Percentiles rank a stretch among this genome's conserved stretches.
Evolutionary conservation across 1,140 invertebrate species (phyloP).

Genomic region (Oryzaephilus surinamensis): DNA sequence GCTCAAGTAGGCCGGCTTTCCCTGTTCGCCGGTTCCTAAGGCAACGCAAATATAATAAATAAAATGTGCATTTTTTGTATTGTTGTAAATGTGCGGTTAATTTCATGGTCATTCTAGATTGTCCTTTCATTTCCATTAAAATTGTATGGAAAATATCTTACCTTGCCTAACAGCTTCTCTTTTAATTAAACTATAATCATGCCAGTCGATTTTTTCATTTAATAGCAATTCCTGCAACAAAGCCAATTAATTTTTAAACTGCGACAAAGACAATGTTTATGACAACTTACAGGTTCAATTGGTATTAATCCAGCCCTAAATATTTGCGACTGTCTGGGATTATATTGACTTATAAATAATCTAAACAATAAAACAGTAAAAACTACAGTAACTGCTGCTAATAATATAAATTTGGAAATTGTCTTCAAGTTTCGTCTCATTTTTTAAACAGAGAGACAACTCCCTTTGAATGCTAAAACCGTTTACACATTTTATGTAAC

Average conservation of each 20-base stretch:
- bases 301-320: constrained; percentile 4
- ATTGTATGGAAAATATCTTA: constrained; percentile 8
- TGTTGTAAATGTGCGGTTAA: too few species aligned
- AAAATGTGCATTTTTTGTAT: too few species aligned
- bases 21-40: constrained; percentile 60
- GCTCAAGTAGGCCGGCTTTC: constrained; percentile 49
- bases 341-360: constrained; percentile 16
- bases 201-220: constrained; percentile 71
- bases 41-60: constrained; percentile 13
- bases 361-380: constrained; percentile 29
- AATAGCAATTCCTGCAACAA: too few species aligned
- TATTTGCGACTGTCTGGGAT: background rate
- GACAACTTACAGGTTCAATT: constrained; percentile 8
- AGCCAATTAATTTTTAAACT: constrained; percentile 6
- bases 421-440: constrained; percentile 34
- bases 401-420: constrained; percentile 30
- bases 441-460: too few species aligned
- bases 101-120: too few species aligned
- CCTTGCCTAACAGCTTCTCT: constrained; percentile 56
- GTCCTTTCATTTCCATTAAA: too few species aligned
- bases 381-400: constrained; percentile 26
- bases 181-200: constrained; percentile 65
- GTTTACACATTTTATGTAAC: too few species aligned
- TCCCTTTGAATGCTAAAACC: too few species aligned
- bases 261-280: constrained; percentile 10